Percentiles rank a stretch among this genome's conserved stretches.
phyloP scores from a whole-genome alignment of 2,888 invertebrate genomes.

The Drosophila histrio region DNA sequence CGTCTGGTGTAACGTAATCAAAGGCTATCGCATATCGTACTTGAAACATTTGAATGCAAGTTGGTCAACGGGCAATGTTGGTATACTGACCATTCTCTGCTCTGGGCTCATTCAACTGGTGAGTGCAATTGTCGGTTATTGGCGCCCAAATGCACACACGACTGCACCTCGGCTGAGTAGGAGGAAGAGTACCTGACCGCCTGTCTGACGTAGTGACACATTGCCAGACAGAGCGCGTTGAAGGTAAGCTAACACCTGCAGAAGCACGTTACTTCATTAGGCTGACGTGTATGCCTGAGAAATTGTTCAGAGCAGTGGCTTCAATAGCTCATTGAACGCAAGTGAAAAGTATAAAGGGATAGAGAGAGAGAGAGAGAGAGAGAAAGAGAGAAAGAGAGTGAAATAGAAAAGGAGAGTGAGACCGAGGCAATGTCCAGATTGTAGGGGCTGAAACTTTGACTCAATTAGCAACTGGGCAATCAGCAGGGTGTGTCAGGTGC shows the following conservation, averaged over 20 bases:
- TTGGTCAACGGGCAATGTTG: slow-evolving; percentile 15
- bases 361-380: not conserved
- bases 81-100: slow-evolving; percentile 20
- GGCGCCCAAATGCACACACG: slow-evolving; percentile 46
- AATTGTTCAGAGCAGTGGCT: slow-evolving; percentile 10
- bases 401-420: not conserved
- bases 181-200: slow-evolving; percentile 7
- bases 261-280: slow-evolving; percentile 55
- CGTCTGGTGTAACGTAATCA: slow-evolving; percentile 53
- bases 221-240: slow-evolving; percentile 14
- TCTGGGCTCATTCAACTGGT: slow-evolving; percentile 65
- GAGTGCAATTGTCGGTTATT: slow-evolving; percentile 60
- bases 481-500: slow-evolving; percentile 34
- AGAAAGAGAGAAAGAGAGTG: not conserved
- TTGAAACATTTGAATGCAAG: slow-evolving; percentile 33
- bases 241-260: slow-evolving; percentile 33
- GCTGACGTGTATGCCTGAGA: slow-evolving; percentile 30
- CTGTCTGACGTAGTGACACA: slow-evolving; percentile 31
- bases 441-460: slow-evolving; percentile 34
- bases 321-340: slow-evolving; percentile 13
- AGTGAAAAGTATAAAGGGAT: not conserved
- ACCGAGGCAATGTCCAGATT: slow-evolving; percentile 6
- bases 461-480: slow-evolving; percentile 51
- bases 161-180: slow-evolving; percentile 21
- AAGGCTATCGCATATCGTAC: slow-evolving; percentile 62